Percentiles rank a stretch among this genome's conserved stretches.
Evolutionary conservation across 2,797 vertebrate species (phyloP).

Genomic region (Salmo trutta): DNA sequence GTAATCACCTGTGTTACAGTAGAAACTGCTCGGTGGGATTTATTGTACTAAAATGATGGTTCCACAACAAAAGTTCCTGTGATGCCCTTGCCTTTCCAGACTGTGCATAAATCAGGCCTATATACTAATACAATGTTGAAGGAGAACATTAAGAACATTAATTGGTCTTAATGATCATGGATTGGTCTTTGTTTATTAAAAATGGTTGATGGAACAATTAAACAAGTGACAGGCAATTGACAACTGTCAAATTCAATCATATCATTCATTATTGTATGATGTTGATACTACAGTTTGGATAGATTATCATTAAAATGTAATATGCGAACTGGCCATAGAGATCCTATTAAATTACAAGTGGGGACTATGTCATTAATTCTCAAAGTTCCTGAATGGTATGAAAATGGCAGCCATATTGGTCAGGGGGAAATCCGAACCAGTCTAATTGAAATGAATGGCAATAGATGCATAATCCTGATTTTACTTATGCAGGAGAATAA

Average conservation of each 20-base stretch:
- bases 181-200: neutral
- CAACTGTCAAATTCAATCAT: neutral
- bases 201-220: neutral
- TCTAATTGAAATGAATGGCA: too few relatives aligned
- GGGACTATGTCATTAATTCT: too few relatives aligned
- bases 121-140: neutral
- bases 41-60: constrained; percentile 18
- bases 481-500: too few relatives aligned
- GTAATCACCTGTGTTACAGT: constrained; percentile 54
- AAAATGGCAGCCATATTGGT: too few relatives aligned
- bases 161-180: neutral
- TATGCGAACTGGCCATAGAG: neutral
- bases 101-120: too few relatives aligned
- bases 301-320: neutral
- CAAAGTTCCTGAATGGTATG: too few relatives aligned
- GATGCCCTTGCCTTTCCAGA: too few relatives aligned
- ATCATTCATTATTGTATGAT: neutral
- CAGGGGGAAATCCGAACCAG: too few relatives aligned
- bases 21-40: constrained; percentile 48
- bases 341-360: too few relatives aligned
- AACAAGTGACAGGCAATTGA: neutral
- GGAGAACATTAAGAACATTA: neutral
- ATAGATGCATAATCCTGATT: too few relatives aligned
- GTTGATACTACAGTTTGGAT: neutral
- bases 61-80: constrained; percentile 36